Evolutionary conservation across 2,888 invertebrate species (phyloP), one percentile per base, ranked within the genome.

Genomic region (Thecocarcelia acutangulata): DNA sequence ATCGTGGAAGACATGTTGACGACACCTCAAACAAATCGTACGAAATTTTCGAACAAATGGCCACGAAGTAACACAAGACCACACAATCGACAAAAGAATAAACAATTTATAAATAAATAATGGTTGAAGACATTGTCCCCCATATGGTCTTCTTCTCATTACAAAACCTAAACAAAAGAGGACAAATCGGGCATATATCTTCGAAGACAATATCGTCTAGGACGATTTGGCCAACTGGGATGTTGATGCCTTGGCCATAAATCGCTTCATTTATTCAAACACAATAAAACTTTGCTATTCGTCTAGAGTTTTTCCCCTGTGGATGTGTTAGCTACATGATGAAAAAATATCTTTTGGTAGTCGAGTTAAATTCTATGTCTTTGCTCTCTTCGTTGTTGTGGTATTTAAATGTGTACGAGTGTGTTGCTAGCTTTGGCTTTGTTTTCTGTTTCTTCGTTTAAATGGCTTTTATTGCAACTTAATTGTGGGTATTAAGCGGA

Each of bases 401-500:
- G 13, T 21, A n/a, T 17, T 64, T 58, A 46, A n/a, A 46, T 5
- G 17, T n/a, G n/a, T 42, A 1, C n/a, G 2, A 1, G 13, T 42
- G 2, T 15, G 46, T n/a, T 50, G 56, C 33, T 58, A 21, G 40
- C 15, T 50, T 37, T 58, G 12, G 33, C 42, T 59, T 66, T 13
- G 28, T 59, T 21, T 50, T 48, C 56, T 50, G 21, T 58, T 21
- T 40, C 59, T 64, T 33, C 1, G 33, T 33, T 33, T 33, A 33
- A 33, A 33, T 33, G 58, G 69, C 64, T 80, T 81, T 85, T 87
- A 87, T 87, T 87, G 87, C 87, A 87, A 87, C 87, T 88, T 89
- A 88, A 88, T 89, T 88, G 88, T 86, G 87, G 88, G 85, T 86
- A 86, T 85, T 80, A 85, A 85, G 85, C 85, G 87, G 86, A 88